Evolutionary conservation across 2,797 vertebrate species (phyloP).

Genomic region (Alca torda): DNA sequence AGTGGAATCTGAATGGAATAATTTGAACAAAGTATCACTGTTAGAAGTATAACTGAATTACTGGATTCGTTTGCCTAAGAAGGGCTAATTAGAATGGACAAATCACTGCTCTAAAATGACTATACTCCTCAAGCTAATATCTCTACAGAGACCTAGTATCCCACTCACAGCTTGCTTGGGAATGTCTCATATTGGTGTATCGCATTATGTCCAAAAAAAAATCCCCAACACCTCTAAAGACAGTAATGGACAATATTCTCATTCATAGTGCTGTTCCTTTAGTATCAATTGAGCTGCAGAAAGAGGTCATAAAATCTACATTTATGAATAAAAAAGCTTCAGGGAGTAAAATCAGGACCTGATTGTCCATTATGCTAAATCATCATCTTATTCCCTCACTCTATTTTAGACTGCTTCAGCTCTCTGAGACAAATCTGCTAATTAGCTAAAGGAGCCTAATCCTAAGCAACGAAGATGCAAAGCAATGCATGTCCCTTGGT

Average conservation of each 20-base stretch:
- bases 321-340: background rate
- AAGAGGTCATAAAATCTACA: slow-evolving; percentile 5
- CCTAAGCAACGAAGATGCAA: background rate
- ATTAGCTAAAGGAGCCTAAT: background rate
- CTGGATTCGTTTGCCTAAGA: slow-evolving; percentile 14
- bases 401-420: background rate
- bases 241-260: background rate
- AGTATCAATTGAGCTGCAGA: background rate
- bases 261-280: background rate
- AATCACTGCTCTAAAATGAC: slow-evolving; percentile 11
- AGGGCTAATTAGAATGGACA: slow-evolving; percentile 44
- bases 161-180: background rate
- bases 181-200: background rate
- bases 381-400: background rate
- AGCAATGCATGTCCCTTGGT: background rate
- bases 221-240: background rate
- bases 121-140: slow-evolving; percentile 11
- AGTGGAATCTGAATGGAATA: slow-evolving; percentile 3
- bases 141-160: slow-evolving; percentile 4
- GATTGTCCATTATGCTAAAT: background rate
- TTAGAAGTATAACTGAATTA: slow-evolving; percentile 37
- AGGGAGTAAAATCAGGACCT: background rate
- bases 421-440: background rate
- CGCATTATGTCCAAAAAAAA: background rate
- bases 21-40: slow-evolving; percentile 40